These are phyloP conservation scores for Vulpes vulpes DNA, from an alignment of 2,113 vertebrate species.

Conservation along the genomic window DNA sequence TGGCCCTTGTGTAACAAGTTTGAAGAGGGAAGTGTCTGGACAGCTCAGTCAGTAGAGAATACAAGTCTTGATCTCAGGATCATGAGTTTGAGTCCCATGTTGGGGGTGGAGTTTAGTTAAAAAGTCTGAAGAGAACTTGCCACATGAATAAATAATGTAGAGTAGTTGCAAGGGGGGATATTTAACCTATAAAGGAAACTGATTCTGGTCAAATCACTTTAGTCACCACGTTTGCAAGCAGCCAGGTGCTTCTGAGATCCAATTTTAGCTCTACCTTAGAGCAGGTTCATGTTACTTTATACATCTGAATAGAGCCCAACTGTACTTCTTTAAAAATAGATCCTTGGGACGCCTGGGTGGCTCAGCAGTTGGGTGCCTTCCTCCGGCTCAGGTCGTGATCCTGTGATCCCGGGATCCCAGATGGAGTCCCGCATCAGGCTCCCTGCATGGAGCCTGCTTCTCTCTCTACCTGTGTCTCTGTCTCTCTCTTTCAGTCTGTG, in stretches of 20 bases:
- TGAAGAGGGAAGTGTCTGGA: background rate
- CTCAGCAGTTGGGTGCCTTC: too few relatives aligned
- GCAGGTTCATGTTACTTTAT: constrained; percentile 38
- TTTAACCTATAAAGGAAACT: background rate
- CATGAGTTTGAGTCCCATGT: background rate
- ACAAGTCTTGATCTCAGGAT: background rate
- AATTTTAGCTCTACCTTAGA: constrained; percentile 28
- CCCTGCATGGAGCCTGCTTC: too few relatives aligned
- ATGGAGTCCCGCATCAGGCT: too few relatives aligned
- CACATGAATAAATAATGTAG: background rate
- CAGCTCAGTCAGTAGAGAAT: background rate
- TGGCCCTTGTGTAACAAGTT: background rate
- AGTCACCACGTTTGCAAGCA: background rate
- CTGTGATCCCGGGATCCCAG: too few relatives aligned
- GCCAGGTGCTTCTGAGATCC: constrained; percentile 10
- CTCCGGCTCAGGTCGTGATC: too few relatives aligned
- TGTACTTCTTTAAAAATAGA: constrained; percentile 71
- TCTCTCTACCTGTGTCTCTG: too few relatives aligned
- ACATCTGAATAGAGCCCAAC: constrained; percentile 41
- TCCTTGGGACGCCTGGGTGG: too few relatives aligned
- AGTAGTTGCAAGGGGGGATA: background rate
- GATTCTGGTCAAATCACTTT: background rate
- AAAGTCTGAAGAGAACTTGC: background rate
- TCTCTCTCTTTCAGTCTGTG: too few relatives aligned
- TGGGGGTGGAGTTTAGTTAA: background rate